These are phyloP conservation scores for Papilio protenor DNA, from an alignment of 2,888 invertebrate species.

Conservation along the genomic window DNA sequence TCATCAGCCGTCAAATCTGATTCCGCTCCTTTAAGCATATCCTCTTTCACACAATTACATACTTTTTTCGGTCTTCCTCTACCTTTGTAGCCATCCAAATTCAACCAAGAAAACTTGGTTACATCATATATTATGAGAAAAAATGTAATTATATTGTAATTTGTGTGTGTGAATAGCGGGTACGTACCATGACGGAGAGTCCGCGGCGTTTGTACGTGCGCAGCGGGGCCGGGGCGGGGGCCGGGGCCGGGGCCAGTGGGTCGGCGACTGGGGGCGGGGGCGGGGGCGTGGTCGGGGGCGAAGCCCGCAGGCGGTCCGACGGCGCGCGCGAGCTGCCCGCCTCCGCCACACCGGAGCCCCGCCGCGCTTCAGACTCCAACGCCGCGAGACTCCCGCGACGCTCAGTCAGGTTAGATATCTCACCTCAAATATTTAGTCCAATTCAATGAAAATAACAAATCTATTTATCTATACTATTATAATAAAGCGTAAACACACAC, in stretches of 20 bases:
- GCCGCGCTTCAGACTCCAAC: slow-evolving; percentile 73
- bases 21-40: no score
- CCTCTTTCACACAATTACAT: no score
- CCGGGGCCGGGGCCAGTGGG: slow-evolving; percentile 40
- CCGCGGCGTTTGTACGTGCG: slow-evolving; percentile 72
- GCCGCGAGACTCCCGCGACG: slow-evolving; percentile 63
- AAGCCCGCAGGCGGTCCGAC: slow-evolving; percentile 71
- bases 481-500: no score
- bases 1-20: no score
- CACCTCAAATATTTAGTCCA: neutral
- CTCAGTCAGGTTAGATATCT: slow-evolving; percentile 66
- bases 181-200: slow-evolving; percentile 74
- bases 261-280: slow-evolving; percentile 64
- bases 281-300: slow-evolving; percentile 43
- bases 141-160: no score
- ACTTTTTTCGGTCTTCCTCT: no score
- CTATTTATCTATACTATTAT: no score
- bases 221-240: neutral
- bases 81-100: no score
- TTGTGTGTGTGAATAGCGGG: slow-evolving; percentile 58
- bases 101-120: no score
- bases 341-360: slow-evolving; percentile 58
- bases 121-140: no score
- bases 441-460: neutral
- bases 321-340: slow-evolving; percentile 60